A percentile compares a stretch with the other conserved stretches of the same genome.
Conservation (phyloP, 1,140 invertebrate species). For the Maniola jurtina region DNA sequence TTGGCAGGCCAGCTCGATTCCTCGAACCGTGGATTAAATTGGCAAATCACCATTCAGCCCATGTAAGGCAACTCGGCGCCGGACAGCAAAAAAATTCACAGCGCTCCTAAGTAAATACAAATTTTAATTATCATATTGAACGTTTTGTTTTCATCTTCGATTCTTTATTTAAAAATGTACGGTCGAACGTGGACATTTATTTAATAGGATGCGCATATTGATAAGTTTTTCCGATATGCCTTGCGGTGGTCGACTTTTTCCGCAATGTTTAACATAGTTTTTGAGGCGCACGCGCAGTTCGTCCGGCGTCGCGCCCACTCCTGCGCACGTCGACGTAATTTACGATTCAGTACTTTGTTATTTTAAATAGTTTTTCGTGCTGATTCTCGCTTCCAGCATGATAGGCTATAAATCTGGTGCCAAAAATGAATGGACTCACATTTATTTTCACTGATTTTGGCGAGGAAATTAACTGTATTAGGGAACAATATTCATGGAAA, state of each 20-base stretch:
- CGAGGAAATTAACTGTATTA: constrained; percentile 18
- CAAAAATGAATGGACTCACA: constrained; percentile 65
- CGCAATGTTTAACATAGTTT: constrained; percentile 60
- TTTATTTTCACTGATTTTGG: constrained; percentile 45
- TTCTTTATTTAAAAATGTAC: constrained; percentile 63
- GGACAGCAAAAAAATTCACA: constrained; percentile 54
- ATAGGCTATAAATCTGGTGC: constrained; percentile 68
- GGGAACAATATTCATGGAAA: constrained; percentile 14
- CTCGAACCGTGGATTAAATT: constrained; percentile 63
- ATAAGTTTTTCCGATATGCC: constrained; percentile 63
- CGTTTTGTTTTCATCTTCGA: constrained; percentile 63
- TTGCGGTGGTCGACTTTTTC: constrained; percentile 72
- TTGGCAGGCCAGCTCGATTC: constrained; percentile 52
- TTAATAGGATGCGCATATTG: constrained; percentile 72
- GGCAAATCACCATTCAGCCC: constrained; percentile 62
- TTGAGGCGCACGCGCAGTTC: constrained; percentile 43
- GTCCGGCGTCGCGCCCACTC: constrained; percentile 36
- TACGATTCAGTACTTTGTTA: constrained; percentile 60
- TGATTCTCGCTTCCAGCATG: constrained; percentile 53
- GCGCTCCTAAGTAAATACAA: constrained; percentile 67
- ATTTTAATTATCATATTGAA: constrained; percentile 75
- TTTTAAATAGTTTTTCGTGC: constrained; percentile 64
- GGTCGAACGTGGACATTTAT: constrained; percentile 51
- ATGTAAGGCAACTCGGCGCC: constrained; percentile 59
- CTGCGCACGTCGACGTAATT: constrained; percentile 55